Conservation (phyloP, 2,797 vertebrate species). For the Aphelocoma californica region DNA sequence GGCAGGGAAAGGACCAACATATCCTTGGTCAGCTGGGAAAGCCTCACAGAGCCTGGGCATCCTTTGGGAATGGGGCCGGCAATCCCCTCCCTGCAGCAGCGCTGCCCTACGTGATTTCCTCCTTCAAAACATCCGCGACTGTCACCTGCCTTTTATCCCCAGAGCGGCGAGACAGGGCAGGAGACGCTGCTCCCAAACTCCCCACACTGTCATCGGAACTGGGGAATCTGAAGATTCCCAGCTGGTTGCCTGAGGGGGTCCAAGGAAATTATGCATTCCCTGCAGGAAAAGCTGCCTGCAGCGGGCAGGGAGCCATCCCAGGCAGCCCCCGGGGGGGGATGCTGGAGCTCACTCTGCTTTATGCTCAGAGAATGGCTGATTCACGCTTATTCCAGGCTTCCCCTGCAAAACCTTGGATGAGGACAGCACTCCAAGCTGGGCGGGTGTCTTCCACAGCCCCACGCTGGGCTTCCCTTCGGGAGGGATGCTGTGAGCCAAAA, state of each 20-base stretch:
- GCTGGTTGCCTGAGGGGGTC: background rate
- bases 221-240: background rate
- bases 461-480: constrained; percentile 22
- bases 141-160: background rate
- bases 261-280: background rate
- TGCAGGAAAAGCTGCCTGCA: background rate
- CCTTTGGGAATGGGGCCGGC: background rate
- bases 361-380: constrained; percentile 23
- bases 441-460: background rate
- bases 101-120: background rate
- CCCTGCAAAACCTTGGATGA: constrained; percentile 32
- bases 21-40: background rate
- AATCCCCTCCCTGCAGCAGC: background rate
- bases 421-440: constrained; percentile 19
- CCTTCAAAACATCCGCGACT: background rate
- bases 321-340: background rate
- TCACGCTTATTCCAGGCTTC: constrained; percentile 30
- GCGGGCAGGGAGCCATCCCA: background rate
- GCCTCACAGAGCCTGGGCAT: background rate
- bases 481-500: constrained; percentile 2
- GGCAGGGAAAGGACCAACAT: background rate
- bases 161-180: background rate
- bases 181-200: background rate
- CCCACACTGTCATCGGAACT: accelerated
- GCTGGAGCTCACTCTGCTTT: background rate